Evolutionary conservation across 2,113 vertebrate species (phyloP), one percentile per base, ranked within the genome.

Genomic region (Poeciliopsis turrubarensis): DNA sequence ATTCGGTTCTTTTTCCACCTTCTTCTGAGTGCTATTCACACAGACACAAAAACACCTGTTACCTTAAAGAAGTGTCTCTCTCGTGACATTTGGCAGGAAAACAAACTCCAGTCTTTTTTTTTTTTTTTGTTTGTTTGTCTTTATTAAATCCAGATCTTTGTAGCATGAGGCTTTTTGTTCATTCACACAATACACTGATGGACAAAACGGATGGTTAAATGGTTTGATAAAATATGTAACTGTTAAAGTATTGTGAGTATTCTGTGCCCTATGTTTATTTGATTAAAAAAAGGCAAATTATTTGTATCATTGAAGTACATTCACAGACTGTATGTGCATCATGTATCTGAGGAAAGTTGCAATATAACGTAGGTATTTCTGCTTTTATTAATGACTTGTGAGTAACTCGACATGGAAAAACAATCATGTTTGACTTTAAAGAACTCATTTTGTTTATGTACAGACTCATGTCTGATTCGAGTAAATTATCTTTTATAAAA

Each of bases 381-480:
- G 51, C 51, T 57, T 57, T n/a, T 57, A 57, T 71, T 44, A 73
- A 84, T 87, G 5, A 67, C 75, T 79, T 70, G 66, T 78, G 67
- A 79, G 70, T 79, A 85, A 86, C 65, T 41, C 34, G 51, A 80
- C 66, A 80, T 47, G 41, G 41, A 85, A 65, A 82, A 73, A 68
- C 75, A 77, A 61, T 84, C 73, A 73, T 77, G 63, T 69, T 44
- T 67, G 26, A 67, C 26, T 13, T 79, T 39, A 64, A 70, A 41
- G 41, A 76, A 68, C 65, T 47, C 37, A 70, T 77, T 65, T 81
- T 86, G 87, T 92, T 92, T 84, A 64, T 90, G 79, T 82, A 86
- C 81, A 87, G 87, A 81, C 83, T 78, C 68, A 73, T 89, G 85
- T 94, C 86, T 85, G 87, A 84, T 81, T 92, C 76, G 84, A 86